Evolutionary conservation across 2,797 vertebrate species (phyloP), one percentile per base, ranked within the genome.

Genomic region (Tragelaphus eurycerus): DNA sequence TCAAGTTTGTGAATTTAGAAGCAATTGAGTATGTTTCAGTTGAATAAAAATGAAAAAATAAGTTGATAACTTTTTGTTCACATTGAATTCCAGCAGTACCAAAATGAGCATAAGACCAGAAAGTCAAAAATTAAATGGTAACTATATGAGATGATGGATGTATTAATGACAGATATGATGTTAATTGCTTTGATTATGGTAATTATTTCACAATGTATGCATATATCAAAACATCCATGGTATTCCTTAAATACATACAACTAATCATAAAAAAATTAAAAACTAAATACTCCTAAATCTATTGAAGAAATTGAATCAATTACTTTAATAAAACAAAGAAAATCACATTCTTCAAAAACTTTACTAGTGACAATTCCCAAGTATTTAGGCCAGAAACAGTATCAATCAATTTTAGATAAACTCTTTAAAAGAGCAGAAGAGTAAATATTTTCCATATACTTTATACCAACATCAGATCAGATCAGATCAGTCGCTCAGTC

Each of bases 1-100:
- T 97, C 82, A 90, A 78, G 16, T 87, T 93, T 97, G 57, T 90
- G 27, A 85, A 90, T 92, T 93, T 93, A 95, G 64, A 86, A 87
- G 21, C 12, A 96, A 92, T 95, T 92, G 96, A 92, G 34, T 74
- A 74, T 89, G 52, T 59, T 90, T 95, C 95, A 50, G 7, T 87
- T 64, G 59, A 95, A 93, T 6, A 95, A 96, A 93, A 96, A 55
- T 91, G 19, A 82, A 89, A 95, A 86, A 71, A 86, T 60, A n/a
- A 60, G 1, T 88, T 79, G 67, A 7, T 90, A 48, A 7, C 21
- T 74, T 87, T 92, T 93, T 93, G 48, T 92, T 97, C 46, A 86
- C 91, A 88, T 14, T 96, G n/a, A 95, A 97, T 93, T 95, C 91
- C 90, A 52, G 78, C 19, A 87, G 29, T 60, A 52, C 59, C 19